These are phyloP conservation scores for Trachemys scripta DNA, from an alignment of 2,113 vertebrate genomes.

Conservation along the genomic window DNA sequence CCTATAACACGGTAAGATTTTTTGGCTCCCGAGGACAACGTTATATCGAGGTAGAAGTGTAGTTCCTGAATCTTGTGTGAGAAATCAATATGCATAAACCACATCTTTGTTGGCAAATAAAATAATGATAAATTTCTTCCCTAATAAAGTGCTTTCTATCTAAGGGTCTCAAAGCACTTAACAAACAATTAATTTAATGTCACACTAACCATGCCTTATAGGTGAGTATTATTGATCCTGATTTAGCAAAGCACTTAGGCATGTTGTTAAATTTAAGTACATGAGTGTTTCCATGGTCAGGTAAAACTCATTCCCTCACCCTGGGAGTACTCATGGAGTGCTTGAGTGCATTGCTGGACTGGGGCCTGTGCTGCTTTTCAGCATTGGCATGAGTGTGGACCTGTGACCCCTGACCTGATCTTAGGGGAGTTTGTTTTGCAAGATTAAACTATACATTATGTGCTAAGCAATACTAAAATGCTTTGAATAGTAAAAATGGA, in stretches of 20 bases:
- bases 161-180: constrained; percentile 64
- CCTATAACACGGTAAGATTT: no score
- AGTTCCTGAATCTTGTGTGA: background rate
- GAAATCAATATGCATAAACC: background rate
- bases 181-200: constrained; percentile 71
- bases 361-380: background rate
- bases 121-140: constrained; percentile 59
- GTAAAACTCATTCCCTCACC: constrained; percentile 10
- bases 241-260: background rate
- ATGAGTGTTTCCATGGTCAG: constrained; percentile 50
- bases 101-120: background rate
- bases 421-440: background rate
- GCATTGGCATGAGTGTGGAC: background rate
- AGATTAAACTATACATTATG: background rate
- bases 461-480: background rate
- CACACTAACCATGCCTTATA: background rate
- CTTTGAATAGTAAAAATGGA: background rate
- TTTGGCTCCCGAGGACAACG: no score
- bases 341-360: background rate
- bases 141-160: constrained; percentile 54
- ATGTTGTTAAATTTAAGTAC: constrained; percentile 44
- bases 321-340: background rate
- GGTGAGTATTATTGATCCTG: constrained; percentile 29
- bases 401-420: background rate
- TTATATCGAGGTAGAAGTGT: no score